A percentile compares a stretch with the other conserved stretches of the same genome.
Evolutionary conservation across 2,797 vertebrate species (phyloP).

Genomic region (Tauraco hartlaubi): DNA sequence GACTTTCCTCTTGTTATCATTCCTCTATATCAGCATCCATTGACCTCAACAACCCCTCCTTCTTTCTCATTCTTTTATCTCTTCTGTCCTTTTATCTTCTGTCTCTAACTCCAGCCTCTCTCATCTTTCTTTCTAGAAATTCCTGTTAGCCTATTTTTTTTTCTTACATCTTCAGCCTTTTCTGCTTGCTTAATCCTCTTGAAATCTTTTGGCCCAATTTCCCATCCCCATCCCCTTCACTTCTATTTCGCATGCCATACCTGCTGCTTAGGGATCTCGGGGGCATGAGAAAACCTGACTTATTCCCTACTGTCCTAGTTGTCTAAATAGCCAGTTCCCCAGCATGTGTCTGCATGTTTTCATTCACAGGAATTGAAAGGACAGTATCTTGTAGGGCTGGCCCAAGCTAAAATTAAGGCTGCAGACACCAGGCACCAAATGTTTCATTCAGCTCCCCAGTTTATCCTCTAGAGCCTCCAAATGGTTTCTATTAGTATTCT

Average conservation of each 20-base stretch:
- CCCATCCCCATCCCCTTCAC: not conserved
- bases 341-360: not conserved
- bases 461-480: slow-evolving; percentile 9
- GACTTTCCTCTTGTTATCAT: not conserved
- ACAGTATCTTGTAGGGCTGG: not conserved
- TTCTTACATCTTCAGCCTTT: not conserved
- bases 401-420: slow-evolving; percentile 29
- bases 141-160: not conserved
- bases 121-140: slow-evolving; percentile 43
- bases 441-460: not conserved
- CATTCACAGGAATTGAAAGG: not conserved
- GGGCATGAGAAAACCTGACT: not conserved
- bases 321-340: not conserved
- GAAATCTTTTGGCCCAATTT: slow-evolving; percentile 16
- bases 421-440: not conserved
- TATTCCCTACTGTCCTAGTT: not conserved
- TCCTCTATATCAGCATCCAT: not conserved
- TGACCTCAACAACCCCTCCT: slow-evolving; percentile 19
- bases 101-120: not conserved
- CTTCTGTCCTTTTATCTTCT: not conserved
- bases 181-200: not conserved
- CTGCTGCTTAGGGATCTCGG: not conserved
- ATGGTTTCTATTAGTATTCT: slow-evolving; percentile 67
- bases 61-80: slow-evolving; percentile 11
- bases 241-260: not conserved